Evolutionary conservation across 1,140 invertebrate genomes (phyloP).

Genomic region (Ips nitidus): DNA sequence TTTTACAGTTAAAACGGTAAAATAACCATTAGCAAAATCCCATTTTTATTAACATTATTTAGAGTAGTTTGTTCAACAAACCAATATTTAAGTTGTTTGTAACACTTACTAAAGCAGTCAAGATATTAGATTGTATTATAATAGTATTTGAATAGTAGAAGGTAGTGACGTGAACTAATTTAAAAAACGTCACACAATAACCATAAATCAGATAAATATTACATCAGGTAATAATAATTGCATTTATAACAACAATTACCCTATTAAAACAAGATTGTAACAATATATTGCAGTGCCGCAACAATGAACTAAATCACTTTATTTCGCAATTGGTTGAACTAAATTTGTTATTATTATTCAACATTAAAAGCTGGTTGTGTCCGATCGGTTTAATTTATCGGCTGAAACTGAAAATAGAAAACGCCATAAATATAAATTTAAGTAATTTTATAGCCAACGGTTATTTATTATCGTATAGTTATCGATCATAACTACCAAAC

Average conservation of each 20-base stretch:
- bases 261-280: constrained; percentile 33
- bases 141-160: too few species aligned
- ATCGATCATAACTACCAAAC: constrained; percentile 16
- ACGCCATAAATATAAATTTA: constrained; percentile 28
- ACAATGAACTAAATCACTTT: constrained; percentile 29
- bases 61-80: too few species aligned
- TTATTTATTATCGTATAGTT: constrained; percentile 17
- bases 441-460: constrained; percentile 26
- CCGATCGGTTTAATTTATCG: constrained; percentile 25
- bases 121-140: too few species aligned
- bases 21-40: not conserved
- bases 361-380: constrained; percentile 30
- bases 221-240: constrained; percentile 28
- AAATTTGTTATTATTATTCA: constrained; percentile 34
- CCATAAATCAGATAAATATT: constrained; percentile 32
- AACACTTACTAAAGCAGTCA: too few species aligned
- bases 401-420: constrained; percentile 34
- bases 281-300: constrained; percentile 32
- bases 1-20: not conserved
- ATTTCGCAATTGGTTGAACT: constrained; percentile 28
- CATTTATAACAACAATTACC: constrained; percentile 30
- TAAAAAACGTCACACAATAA: constrained; percentile 9
- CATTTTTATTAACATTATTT: too few species aligned
- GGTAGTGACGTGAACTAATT: not conserved
- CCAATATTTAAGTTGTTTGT: too few species aligned